Percentiles rank a stretch among this genome's conserved stretches.
These are phyloP conservation scores for Lobophora halterata DNA, from an alignment of 2,888 invertebrate genomes.

Conservation along the genomic window DNA sequence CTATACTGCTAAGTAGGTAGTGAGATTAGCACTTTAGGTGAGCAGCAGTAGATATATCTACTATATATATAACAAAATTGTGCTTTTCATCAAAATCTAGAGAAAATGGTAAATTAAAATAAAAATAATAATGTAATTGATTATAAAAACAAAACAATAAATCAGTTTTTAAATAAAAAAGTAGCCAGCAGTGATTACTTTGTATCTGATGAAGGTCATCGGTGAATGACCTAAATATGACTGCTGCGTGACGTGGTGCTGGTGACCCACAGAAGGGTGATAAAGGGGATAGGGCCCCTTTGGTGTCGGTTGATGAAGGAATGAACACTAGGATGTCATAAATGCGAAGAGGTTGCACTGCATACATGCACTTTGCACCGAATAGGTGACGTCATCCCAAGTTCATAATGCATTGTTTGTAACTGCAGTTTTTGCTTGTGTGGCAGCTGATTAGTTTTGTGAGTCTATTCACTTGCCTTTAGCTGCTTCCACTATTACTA, in stretches of 20 bases:
- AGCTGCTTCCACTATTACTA: too few species aligned
- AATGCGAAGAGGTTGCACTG: constrained; percentile 68
- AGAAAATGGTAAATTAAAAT: too few species aligned
- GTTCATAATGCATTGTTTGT: constrained; percentile 71
- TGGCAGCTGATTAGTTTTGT: constrained; percentile 33
- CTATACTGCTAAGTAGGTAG: too few species aligned
- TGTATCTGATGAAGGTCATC: constrained; percentile 46
- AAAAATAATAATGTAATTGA: too few species aligned
- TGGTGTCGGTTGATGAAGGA: constrained; percentile 76
- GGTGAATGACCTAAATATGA: constrained; percentile 65
- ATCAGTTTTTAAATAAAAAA: too few species aligned
- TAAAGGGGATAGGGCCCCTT: constrained; percentile 80
- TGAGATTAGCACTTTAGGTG: too few species aligned
- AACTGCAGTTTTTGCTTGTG: constrained; percentile 57
- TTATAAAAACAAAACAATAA: too few species aligned
- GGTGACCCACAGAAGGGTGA: constrained; percentile 78
- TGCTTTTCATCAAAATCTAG: too few species aligned
- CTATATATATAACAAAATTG: too few species aligned
- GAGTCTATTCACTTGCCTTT: neutral
- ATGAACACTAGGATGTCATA: constrained; percentile 72
- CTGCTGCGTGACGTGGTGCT: too few species aligned
- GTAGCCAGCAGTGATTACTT: too few species aligned
- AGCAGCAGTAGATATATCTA: too few species aligned
- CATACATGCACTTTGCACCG: constrained; percentile 80
- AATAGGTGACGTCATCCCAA: constrained; percentile 68